phyloP scores from a whole-genome alignment of 2,113 vertebrate genomes.

The Ellobius talpinus region DNA sequence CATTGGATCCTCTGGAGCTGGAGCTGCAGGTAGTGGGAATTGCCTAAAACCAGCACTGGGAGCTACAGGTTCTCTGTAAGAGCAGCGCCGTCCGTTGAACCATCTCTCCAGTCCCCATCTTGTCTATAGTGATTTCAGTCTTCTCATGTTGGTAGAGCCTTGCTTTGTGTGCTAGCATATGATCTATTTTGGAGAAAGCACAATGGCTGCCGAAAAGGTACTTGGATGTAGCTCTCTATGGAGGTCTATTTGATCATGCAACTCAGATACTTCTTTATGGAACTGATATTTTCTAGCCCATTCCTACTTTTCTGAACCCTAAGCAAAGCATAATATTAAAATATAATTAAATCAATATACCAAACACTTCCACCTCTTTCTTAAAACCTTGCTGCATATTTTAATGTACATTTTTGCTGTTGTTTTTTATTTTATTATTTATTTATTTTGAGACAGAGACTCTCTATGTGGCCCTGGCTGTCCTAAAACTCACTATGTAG shows the following conservation, averaged over 20 bases:
- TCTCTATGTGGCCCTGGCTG: background rate
- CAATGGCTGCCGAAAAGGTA: background rate
- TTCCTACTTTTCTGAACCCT: background rate
- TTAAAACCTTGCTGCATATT: background rate
- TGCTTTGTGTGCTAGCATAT: background rate
- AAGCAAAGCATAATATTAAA: background rate
- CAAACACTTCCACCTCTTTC: constrained; percentile 3
- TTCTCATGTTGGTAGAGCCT: background rate
- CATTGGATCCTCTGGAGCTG: background rate
- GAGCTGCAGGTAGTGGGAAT: background rate
- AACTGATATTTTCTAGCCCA: background rate
- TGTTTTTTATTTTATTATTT: background rate
- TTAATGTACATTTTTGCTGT: background rate
- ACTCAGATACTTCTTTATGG: background rate
- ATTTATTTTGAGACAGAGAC: background rate
- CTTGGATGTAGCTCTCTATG: background rate
- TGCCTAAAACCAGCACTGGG: rapidly evolving
- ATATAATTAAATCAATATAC: background rate
- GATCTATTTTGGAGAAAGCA: background rate
- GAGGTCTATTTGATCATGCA: background rate
- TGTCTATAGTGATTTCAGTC: too few relatives aligned
- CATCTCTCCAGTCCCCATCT: background rate
- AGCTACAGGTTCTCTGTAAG: background rate
- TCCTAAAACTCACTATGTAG: too few relatives aligned
- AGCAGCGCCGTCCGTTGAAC: background rate